A percentile compares a stretch with the other conserved stretches of the same genome.
Evolutionary conservation across 2,113 vertebrate species (phyloP).

Genomic region (Empidonax alnorum): DNA sequence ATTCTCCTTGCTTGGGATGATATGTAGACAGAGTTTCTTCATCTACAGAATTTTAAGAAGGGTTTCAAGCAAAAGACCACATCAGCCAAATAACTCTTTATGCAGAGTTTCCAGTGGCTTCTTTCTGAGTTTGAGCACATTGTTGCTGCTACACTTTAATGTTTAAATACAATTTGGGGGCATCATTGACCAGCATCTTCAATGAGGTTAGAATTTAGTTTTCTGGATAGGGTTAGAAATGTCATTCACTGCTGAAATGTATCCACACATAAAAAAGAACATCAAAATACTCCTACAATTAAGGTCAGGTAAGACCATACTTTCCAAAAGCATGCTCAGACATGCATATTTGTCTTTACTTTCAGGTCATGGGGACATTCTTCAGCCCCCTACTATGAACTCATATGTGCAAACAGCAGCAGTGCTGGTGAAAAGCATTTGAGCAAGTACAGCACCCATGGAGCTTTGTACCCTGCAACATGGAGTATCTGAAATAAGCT

Average conservation of each 20-base stretch:
- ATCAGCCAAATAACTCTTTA: background rate
- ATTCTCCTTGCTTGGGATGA: slow-evolving; percentile 12
- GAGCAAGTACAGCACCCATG: background rate
- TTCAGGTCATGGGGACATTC: background rate
- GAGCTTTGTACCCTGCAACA: background rate
- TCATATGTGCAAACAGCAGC: background rate
- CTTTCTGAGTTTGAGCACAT: background rate
- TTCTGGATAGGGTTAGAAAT: background rate
- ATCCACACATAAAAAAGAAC: background rate
- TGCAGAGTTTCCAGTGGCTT: background rate
- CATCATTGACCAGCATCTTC: background rate
- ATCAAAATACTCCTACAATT: background rate
- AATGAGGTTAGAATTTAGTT: background rate
- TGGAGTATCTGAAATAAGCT: background rate
- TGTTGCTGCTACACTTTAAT: background rate
- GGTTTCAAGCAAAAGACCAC: background rate
- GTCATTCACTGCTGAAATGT: background rate
- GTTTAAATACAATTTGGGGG: background rate
- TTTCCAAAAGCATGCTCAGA: background rate
- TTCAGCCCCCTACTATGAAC: background rate
- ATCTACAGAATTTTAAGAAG: slow-evolving; percentile 39
- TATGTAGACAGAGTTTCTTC: slow-evolving; percentile 17
- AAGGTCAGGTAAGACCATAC: background rate
- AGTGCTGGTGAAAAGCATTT: background rate
- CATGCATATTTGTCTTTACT: background rate